Percentiles rank a stretch among this genome's conserved stretches.
phyloP scores from a whole-genome alignment of 1,140 invertebrate genomes.

The Pissodes strobi region DNA sequence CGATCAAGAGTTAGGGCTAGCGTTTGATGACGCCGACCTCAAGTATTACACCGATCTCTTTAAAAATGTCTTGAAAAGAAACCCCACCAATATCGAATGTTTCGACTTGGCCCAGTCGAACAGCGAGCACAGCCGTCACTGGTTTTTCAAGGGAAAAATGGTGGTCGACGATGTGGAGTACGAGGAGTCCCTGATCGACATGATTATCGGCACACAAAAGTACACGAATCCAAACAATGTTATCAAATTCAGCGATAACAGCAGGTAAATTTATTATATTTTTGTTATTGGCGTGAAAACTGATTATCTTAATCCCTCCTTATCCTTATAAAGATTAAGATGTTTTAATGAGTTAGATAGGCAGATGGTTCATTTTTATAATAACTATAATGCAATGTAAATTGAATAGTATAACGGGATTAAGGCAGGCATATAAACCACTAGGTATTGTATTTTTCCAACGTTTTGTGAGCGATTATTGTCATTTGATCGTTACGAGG shows the following conservation, averaged over 20 bases:
- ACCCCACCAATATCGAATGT: conserved; percentile 96
- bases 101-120: conserved; percentile 99
- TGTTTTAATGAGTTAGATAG: no score
- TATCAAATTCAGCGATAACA: conserved; percentile 97
- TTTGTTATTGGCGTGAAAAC: background rate
- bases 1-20: conserved; percentile 83
- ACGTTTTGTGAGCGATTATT: no score
- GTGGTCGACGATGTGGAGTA: conserved; percentile 80
- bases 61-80: conserved; percentile 78
- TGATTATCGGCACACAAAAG: conserved; percentile 90
- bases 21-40: conserved; percentile 88
- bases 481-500: no score
- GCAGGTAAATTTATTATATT: conserved; percentile 65
- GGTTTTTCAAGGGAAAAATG: conserved; percentile 92
- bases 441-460: no score
- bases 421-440: no score
- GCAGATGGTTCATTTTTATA: no score
- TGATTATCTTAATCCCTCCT: no score
- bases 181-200: conserved; percentile 83
- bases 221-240: conserved; percentile 91
- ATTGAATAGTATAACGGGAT: no score
- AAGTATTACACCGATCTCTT: conserved; percentile 86
- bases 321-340: no score
- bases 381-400: no score
- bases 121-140: conserved; percentile 90